phyloP scores from a whole-genome alignment of 2,113 vertebrate genomes.

The Chionodraco myersi region DNA sequence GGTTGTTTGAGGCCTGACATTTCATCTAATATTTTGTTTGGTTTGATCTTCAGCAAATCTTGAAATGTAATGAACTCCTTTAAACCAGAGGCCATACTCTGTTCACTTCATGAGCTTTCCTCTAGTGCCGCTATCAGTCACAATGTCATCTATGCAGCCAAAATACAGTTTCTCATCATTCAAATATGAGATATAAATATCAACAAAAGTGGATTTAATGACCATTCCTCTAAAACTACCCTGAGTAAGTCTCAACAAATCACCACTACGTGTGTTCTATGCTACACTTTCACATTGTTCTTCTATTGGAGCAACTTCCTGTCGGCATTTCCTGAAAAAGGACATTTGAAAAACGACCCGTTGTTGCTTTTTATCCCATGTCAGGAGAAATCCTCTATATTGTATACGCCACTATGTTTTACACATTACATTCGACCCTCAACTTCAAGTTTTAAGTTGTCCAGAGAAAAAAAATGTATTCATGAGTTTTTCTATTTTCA shows the following conservation, averaged over 20 bases:
- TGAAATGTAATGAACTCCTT: not conserved
- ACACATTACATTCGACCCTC: not conserved
- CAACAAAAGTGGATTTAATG: not conserved
- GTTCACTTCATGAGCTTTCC: not conserved
- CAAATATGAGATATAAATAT: too few species aligned
- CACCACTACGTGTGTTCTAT: not conserved
- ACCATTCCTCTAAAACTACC: not conserved
- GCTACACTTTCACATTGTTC: not conserved
- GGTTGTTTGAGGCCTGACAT: not conserved
- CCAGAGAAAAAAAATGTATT: conserved; percentile 30
- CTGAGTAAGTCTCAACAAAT: not conserved
- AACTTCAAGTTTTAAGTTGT: not conserved
- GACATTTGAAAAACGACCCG: not conserved
- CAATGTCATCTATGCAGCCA: not conserved
- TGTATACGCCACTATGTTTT: not conserved
- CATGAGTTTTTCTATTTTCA: conserved; percentile 25
- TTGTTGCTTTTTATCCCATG: not conserved
- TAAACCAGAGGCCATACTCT: not conserved
- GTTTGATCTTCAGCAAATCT: not conserved
- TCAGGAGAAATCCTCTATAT: not conserved
- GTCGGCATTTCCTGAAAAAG: too few species aligned
- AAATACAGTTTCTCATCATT: not conserved
- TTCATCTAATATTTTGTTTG: not conserved
- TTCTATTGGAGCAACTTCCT: not conserved
- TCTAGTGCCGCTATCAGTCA: not conserved